Base-by-base conservation (phyloP, 2,797 vertebrate species). In the Pseudopleuronectes americanus region DNA sequence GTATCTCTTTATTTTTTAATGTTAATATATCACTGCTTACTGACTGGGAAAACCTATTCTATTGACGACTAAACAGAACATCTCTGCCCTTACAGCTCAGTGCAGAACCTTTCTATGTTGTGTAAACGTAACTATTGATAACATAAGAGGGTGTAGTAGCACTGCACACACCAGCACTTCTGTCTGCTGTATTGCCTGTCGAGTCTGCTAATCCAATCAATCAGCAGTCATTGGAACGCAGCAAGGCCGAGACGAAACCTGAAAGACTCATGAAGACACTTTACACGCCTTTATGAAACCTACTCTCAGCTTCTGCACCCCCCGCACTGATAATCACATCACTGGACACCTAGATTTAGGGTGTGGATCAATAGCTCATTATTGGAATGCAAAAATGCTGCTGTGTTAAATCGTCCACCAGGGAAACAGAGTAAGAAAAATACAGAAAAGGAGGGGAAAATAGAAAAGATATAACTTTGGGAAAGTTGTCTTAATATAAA, bases 341-440 rank as follows among this genome's bases (percentile, higher is more conserved):
- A 55, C 60, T 66, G 76, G 60, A 63, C 72, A 76, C 43, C 43
- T 28, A 67, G 81, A 76, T 84, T 80, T 74, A 73, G 82, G 58
- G 17, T 57, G 24, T 43, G 4, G 65, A 89, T 93, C 88, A 49
- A 90, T 92, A 90, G 79, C 74, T 84, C 76, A 88, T 89, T 88
- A 90, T 76, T 79, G 63, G 16, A 80, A 87, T 90, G 82, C 80
- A 87, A 81, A 90, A 87, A 53, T 7, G 38, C 22, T 48, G 79
- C 79, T 85, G 63, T 76, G 71, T 55, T 71, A 69, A 83, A 80
- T 84, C 57, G 58, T 77, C 71, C 45, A 31, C 49, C n/a, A 21
- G 48, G 36, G 56, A 74, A 64, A 60, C 3, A 4, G n/a, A 74
- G 47, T 57, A 53, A 38, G 62, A 70, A 45, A 26, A 56, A n/a